Evolutionary conservation across 2,888 invertebrate genomes (phyloP), one percentile per base, ranked within the genome.

Genomic region (Oxytorus armatus): DNA sequence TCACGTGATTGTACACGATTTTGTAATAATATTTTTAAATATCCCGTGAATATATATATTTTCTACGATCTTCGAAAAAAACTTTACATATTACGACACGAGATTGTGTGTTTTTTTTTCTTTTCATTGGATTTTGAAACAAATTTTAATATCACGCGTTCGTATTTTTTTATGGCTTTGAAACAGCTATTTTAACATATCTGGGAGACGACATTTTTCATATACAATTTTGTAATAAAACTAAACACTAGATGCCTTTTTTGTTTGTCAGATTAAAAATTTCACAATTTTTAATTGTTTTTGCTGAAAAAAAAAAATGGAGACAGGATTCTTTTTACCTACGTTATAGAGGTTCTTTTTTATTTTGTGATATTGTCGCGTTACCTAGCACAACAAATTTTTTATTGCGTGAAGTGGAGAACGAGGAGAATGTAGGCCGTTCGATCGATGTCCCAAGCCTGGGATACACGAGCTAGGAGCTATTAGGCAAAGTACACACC

Each of bases 371-470:
- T n/a, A n/a, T 51, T 42, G 29, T 29, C 55, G 42, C 61, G 47
- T 76, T 73, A 63, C 76, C 68, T 68, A 42, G 61, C 55, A 33
- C 70, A 72, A 72, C 36, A 70, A 61, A 72, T 79, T 68, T 74
- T 75, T 70, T 72, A 68, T 53, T 36, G 57, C 74, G 51, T 23
- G 23, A 49, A 59, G 49, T 23, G 59, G 33, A 75, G 75, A 68
- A 49, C 57, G 47, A 75, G 51, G 47, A 55, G 72, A 80, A 80
- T 80, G 76, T 80, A 76, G 79, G 75, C 72, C 79, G 68, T 70
- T 72, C 76, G 81, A 81, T 81, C 73, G 76, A 65, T 70, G 63
- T 77, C 70, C 61, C 77, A 65, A 63, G 73, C 53, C 51, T 73
- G 63, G 73, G 44, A 66, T 59, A 75, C 47, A 25, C 39, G 63